Evolutionary conservation across 2,797 vertebrate species (phyloP).

Genomic region (Cryptoprocta ferox): DNA sequence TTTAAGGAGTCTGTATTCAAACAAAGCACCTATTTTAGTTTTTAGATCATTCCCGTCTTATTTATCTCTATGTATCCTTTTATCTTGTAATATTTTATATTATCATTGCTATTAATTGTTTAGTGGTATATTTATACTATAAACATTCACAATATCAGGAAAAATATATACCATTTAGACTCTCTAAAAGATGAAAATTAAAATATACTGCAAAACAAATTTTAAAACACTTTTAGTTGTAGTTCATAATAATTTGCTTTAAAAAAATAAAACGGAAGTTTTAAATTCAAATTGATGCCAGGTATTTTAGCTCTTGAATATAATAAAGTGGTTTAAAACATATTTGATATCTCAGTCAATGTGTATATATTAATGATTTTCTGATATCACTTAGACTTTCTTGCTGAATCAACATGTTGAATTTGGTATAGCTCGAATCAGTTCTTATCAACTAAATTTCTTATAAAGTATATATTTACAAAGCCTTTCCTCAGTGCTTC

Average conservation of each 20-base stretch:
- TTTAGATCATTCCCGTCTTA: neutral
- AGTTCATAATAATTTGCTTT: neutral
- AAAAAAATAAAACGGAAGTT: neutral
- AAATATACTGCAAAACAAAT: conserved; percentile 12
- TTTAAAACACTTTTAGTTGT: neutral
- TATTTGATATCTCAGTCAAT: neutral
- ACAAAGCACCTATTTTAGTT: neutral
- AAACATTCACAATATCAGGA: neutral
- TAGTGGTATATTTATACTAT: neutral
- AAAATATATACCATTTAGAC: neutral
- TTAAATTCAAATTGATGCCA: neutral
- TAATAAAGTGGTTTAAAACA: conserved; percentile 6
- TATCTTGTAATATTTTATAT: neutral
- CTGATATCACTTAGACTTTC: conserved; percentile 50
- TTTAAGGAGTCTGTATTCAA: neutral
- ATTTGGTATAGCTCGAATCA: neutral
- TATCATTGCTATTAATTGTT: neutral
- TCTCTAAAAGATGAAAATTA: neutral
- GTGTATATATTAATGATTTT: neutral
- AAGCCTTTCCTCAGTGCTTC: neutral
- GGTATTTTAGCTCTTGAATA: neutral
- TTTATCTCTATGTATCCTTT: neutral
- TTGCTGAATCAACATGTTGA: neutral
- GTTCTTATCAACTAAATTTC: conserved; percentile 8
- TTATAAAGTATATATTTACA: neutral